Evolutionary conservation across 1,140 invertebrate genomes (phyloP).

Genomic region (Proctacanthus coquilletti): DNA sequence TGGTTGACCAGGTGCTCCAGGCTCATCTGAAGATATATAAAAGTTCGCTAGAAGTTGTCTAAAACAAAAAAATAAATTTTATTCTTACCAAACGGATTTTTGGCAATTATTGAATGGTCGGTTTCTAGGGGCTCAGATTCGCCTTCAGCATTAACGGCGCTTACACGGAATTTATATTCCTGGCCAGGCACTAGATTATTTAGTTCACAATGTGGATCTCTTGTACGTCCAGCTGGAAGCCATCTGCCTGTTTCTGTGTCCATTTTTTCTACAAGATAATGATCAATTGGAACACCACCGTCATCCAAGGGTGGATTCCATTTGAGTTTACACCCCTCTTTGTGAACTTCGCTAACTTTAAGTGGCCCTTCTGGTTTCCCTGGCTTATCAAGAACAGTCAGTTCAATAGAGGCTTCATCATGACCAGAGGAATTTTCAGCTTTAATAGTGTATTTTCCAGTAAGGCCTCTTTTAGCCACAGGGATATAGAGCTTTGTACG

Average conservation of each 20-base stretch:
- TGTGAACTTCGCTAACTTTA: constrained; percentile 74
- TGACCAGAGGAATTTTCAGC: constrained; percentile 83
- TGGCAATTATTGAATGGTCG: constrained; percentile 79
- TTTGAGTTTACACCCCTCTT: constrained; percentile 82
- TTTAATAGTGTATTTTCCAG: constrained; percentile 72
- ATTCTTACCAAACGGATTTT: constrained; percentile 86
- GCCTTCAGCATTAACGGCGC: constrained; percentile 89
- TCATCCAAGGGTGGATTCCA: constrained; percentile 89
- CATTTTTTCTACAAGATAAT: constrained; percentile 85
- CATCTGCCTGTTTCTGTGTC: constrained; percentile 71
- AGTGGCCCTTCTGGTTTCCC: constrained; percentile 82
- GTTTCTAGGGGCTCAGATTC: constrained; percentile 84
- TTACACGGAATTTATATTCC: constrained; percentile 93
- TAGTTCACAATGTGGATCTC: constrained; percentile 71
- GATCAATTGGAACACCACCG: constrained; percentile 79
- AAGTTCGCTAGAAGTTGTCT: neutral
- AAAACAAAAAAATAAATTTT: constrained; percentile 6
- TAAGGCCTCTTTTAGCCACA: constrained; percentile 59
- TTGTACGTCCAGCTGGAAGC: constrained; percentile 61
- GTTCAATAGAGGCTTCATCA: constrained; percentile 79
- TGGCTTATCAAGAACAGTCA: constrained; percentile 78
- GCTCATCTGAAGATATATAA: constrained; percentile 50
- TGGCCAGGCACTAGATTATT: constrained; percentile 76
- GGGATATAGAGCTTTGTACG: constrained; percentile 65
- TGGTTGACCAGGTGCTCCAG: constrained; percentile 76